Conservation (phyloP, 1,140 invertebrate genomes). For the Tetraneura akinire region DNA sequence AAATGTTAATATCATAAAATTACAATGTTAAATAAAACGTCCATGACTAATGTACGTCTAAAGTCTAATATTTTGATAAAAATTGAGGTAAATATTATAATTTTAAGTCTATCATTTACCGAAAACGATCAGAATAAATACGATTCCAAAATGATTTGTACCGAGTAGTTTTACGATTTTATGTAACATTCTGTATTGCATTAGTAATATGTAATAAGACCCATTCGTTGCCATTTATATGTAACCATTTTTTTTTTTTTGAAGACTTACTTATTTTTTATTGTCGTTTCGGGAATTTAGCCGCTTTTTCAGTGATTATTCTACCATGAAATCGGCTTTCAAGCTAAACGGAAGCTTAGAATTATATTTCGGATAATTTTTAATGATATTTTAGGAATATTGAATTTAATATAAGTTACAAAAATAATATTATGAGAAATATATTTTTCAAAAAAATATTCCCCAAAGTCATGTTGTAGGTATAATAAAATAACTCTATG, state of each 20-base stretch:
- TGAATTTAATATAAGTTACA: conserved; percentile 5
- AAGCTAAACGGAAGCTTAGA: conserved; percentile 19
- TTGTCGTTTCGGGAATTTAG: conserved; percentile 11
- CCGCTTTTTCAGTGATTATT: conserved; percentile 14
- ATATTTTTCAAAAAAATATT: no score
- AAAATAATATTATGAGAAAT: no score
- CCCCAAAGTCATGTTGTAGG: no score
- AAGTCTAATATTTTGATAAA: not conserved
- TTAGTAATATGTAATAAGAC: conserved; percentile 10
- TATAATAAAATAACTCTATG: no score
- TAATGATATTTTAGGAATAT: not conserved
- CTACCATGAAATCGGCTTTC: conserved; percentile 34
- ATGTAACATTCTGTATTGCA: conserved; percentile 26
- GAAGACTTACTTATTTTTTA: conserved; percentile 42
- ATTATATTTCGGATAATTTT: conserved; percentile 25
- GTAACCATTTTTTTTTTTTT: conserved; percentile 13
- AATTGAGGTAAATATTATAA: not conserved
- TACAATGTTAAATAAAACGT: no score
- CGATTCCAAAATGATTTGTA: conserved; percentile 31
- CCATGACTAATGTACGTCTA: not conserved
- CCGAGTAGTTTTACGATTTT: conserved; percentile 40
- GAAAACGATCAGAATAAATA: conserved; percentile 32
- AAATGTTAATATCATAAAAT: no score
- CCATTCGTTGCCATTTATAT: conserved; percentile 24
- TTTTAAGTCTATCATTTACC: not conserved